A percentile compares a stretch with the other conserved stretches of the same genome.
These are phyloP conservation scores for Patella depressa DNA, from an alignment of 2,888 invertebrate species.

Conservation along the genomic window DNA sequence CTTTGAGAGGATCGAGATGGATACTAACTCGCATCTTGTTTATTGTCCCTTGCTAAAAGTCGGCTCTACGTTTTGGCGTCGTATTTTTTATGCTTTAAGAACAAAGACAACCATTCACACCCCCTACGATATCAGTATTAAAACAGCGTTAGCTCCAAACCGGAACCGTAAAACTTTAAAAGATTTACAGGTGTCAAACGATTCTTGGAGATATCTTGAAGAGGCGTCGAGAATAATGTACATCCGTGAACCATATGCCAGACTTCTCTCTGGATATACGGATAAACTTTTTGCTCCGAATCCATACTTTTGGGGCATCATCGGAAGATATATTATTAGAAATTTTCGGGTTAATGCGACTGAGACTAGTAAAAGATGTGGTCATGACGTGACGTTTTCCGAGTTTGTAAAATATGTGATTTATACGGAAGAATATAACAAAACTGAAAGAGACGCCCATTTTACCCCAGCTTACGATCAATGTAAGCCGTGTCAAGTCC, in stretches of 20 bases:
- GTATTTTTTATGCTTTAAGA: conserved; percentile 38
- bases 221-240: conserved; percentile 46
- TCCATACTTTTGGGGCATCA: conserved; percentile 43
- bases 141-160: conserved; percentile 26
- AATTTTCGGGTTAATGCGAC: conserved; percentile 29
- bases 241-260: conserved; percentile 50
- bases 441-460: conserved; percentile 37
- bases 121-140: conserved; percentile 33
- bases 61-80: conserved; percentile 53
- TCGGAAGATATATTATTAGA: conserved; percentile 38
- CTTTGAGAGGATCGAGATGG: conserved; percentile 31
- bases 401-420: conserved; percentile 49
- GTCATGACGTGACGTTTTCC: conserved; percentile 51
- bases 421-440: conserved; percentile 23
- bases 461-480: conserved; percentile 46
- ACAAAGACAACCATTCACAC: conserved; percentile 27
- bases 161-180: conserved; percentile 13
- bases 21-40: conserved; percentile 32
- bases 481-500: conserved; percentile 45
- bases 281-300: conserved; percentile 57
- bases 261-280: conserved; percentile 51
- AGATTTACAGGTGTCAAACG: conserved; percentile 11
- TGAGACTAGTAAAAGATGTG: conserved; percentile 33
- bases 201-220: conserved; percentile 17
- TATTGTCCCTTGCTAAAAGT: conserved; percentile 58